Conservation (phyloP, 1,140 invertebrate species). For the Platyscapa corneri region DNA sequence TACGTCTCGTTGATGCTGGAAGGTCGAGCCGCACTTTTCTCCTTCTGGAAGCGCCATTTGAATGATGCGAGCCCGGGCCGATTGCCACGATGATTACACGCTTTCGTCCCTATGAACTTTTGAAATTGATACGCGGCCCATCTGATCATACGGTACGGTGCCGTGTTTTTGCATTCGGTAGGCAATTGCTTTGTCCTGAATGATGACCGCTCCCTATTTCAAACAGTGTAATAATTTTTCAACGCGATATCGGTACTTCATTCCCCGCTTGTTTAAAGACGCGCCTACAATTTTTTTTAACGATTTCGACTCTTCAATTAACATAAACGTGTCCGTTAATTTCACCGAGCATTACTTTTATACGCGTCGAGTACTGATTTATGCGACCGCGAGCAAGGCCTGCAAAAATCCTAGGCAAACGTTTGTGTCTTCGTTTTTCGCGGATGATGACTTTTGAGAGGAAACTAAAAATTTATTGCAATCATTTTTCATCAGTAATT, state of each 20-base stretch:
- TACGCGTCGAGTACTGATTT: not conserved
- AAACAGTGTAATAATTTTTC: too few relatives aligned
- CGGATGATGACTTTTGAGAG: not conserved
- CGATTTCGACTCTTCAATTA: not conserved
- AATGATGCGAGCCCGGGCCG: too few relatives aligned
- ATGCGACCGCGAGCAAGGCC: not conserved
- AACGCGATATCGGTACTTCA: too few relatives aligned
- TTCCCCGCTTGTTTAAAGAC: too few relatives aligned
- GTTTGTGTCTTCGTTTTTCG: not conserved
- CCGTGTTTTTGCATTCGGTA: not conserved
- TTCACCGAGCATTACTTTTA: not conserved
- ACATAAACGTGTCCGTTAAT: not conserved
- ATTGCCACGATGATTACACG: too few relatives aligned
- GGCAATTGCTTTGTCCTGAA: too few relatives aligned
- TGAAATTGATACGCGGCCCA: not conserved
- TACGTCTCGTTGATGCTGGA: not conserved
- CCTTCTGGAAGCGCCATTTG: not conserved
- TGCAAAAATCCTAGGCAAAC: not conserved
- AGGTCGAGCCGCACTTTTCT: slow-evolving; percentile 3
- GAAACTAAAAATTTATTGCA: too few relatives aligned
- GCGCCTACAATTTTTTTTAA: too few relatives aligned
- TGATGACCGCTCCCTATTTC: too few relatives aligned
- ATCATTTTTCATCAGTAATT: too few relatives aligned
- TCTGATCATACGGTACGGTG: not conserved
- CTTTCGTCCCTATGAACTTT: not conserved